These are phyloP conservation scores for Mormyrus iriodes DNA, from an alignment of 2,113 vertebrate species.

Conservation along the genomic window DNA sequence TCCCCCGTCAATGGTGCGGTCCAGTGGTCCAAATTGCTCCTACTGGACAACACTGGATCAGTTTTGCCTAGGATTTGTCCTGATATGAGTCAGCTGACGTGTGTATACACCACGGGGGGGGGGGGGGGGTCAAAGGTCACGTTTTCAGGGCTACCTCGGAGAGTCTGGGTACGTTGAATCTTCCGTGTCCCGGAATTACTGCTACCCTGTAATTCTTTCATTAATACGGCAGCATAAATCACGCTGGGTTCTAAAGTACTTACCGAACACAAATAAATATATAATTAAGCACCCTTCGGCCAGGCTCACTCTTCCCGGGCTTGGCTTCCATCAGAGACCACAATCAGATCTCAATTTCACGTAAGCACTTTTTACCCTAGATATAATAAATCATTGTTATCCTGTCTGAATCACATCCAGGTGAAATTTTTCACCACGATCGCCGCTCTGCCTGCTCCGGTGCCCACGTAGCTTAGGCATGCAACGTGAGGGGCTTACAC, in stretches of 20 bases:
- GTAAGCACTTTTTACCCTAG: constrained; percentile 18
- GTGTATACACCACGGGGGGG: background rate
- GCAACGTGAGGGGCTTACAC: background rate
- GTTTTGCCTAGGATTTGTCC: background rate
- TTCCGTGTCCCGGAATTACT: background rate
- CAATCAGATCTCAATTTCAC: constrained; percentile 25
- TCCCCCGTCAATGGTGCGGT: background rate
- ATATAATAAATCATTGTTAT: constrained; percentile 30
- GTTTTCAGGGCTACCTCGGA: background rate
- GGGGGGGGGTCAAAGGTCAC: background rate
- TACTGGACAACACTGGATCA: background rate
- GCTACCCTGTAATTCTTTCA: constrained; percentile 11
- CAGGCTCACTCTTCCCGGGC: constrained; percentile 2
- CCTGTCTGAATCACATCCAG: constrained; percentile 23
- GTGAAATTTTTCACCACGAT: background rate
- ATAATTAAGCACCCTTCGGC: constrained; percentile 5
- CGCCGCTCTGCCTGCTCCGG: background rate
- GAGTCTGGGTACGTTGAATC: background rate
- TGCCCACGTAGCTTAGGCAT: background rate
- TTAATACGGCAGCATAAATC: constrained; percentile 20
- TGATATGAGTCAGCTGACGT: background rate
- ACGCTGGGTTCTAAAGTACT: constrained; percentile 24
- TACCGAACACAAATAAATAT: constrained; percentile 14
- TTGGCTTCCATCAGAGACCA: constrained; percentile 2
- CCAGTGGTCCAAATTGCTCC: background rate